phyloP scores from a whole-genome alignment of 2,888 invertebrate species.

The Erpobdella octoculata region DNA sequence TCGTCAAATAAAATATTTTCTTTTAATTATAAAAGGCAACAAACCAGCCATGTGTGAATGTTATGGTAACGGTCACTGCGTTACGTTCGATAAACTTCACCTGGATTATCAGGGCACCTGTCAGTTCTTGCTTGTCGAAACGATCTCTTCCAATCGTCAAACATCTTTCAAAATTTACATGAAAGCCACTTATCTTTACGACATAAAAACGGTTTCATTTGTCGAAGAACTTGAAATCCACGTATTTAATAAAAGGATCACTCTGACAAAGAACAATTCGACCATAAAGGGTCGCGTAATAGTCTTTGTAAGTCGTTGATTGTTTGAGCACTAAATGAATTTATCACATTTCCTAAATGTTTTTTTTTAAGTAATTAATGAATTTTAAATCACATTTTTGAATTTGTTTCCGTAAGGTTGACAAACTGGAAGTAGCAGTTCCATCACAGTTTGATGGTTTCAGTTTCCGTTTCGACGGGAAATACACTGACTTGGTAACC shows the following conservation, averaged over 20 bases:
- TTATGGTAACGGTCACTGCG: constrained; percentile 7
- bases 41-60: constrained; percentile 4
- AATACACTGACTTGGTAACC: neutral
- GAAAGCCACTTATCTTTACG: neutral
- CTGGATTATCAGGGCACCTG: constrained; percentile 14
- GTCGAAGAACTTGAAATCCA: neutral
- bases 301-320: neutral
- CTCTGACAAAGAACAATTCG: neutral
- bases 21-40: neutral
- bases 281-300: neutral
- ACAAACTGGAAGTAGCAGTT: neutral
- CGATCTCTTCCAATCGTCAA: neutral
- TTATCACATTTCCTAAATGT: too few relatives aligned
- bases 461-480: neutral
- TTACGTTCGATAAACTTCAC: constrained; percentile 14
- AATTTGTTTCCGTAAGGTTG: too few relatives aligned
- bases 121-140: neutral
- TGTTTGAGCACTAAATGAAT: neutral
- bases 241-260: neutral
- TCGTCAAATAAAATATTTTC: neutral
- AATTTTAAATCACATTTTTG: too few relatives aligned
- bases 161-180: neutral
- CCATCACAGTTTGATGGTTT: constrained; percentile 2
- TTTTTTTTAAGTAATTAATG: too few relatives aligned
- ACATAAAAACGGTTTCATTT: neutral